These are phyloP conservation scores for Gastrophryne carolinensis DNA, from an alignment of 2,797 vertebrate species.

Conservation along the genomic window DNA sequence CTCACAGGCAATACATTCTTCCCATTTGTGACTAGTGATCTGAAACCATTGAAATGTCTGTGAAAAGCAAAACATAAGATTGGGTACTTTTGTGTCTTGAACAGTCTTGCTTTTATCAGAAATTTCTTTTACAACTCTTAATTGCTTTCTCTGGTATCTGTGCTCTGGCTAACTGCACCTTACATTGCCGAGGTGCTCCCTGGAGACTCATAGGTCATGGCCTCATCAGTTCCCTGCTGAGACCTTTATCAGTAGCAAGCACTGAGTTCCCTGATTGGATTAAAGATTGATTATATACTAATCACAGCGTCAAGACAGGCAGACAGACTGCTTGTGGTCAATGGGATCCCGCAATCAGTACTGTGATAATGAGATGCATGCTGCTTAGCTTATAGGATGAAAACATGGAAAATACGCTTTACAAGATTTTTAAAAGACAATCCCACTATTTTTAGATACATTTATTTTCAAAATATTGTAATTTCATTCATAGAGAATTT, in stretches of 20 bases:
- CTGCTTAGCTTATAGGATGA: conserved; percentile 59
- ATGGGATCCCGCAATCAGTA: conserved; percentile 80
- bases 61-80: neutral
- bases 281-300: conserved; percentile 79
- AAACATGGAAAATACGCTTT: neutral
- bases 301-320: conserved; percentile 70
- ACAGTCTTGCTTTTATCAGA: conserved; percentile 57
- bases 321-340: conserved; percentile 71
- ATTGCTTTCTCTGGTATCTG: conserved; percentile 60
- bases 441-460: neutral
- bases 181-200: conserved; percentile 62
- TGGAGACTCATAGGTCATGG: conserved; percentile 67
- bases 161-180: conserved; percentile 58
- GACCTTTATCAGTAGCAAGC: conserved; percentile 74
- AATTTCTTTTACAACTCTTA: conserved; percentile 59
- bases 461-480: neutral
- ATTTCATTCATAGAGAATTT: neutral
- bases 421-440: neutral
- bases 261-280: conserved; percentile 77
- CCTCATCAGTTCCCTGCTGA: conserved; percentile 75
- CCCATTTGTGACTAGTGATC: neutral
- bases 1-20: too few relatives aligned
- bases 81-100: neutral
- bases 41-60: neutral
- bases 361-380: conserved; percentile 67